phyloP scores from a whole-genome alignment of 2,797 vertebrate genomes.

The Falco cherrug region DNA sequence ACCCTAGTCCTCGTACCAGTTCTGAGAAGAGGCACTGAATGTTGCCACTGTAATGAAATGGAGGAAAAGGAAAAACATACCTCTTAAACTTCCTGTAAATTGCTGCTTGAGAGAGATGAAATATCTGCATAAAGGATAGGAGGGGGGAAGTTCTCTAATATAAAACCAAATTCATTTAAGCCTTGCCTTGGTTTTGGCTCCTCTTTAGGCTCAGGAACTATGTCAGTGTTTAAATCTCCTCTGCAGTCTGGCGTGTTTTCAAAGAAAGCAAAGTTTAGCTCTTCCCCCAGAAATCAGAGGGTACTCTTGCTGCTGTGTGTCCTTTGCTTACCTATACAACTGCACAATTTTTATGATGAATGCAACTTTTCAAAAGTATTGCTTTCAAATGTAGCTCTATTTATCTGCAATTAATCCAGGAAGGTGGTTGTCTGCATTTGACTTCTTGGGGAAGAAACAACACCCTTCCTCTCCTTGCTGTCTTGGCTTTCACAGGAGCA shows the following conservation, averaged over 20 bases:
- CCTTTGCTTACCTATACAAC: not conserved
- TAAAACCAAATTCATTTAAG: not conserved
- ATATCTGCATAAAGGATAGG: not conserved
- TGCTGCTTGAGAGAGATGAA: not conserved
- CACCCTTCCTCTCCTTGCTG: fast-evolving
- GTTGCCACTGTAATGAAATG: not conserved
- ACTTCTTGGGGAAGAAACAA: not conserved
- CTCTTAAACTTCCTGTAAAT: slow-evolving; percentile 38
- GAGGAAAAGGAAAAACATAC: not conserved
- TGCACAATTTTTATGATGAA: not conserved
- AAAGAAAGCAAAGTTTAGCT: not conserved
- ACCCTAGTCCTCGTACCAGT: not conserved
- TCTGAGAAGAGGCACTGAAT: slow-evolving; percentile 22
- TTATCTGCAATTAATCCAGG: not conserved
- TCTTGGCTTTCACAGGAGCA: not conserved
- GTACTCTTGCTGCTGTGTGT: not conserved
- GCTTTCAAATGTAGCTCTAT: not conserved
- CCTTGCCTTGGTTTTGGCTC: not conserved
- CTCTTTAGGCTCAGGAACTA: not conserved
- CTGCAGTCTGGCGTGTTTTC: not conserved
- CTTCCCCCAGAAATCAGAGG: not conserved
- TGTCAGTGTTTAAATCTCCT: not conserved
- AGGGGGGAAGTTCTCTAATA: not conserved
- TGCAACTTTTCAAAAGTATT: not conserved
- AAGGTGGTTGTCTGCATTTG: not conserved